Percentiles rank a stretch among this genome's conserved stretches.
Evolutionary conservation across 2,797 vertebrate species (phyloP).

Genomic region (Aulostomus chinensis): DNA sequence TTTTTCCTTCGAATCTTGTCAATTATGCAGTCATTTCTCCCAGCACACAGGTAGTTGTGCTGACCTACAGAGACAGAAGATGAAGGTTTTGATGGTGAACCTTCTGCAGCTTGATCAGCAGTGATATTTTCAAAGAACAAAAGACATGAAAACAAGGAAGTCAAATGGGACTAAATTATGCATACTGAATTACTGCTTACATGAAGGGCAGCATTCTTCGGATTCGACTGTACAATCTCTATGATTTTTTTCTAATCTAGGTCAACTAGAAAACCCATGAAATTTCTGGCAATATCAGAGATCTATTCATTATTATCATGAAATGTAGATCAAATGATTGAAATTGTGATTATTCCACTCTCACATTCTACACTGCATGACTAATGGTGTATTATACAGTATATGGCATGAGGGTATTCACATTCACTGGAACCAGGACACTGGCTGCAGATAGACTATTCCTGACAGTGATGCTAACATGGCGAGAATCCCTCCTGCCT

Average conservation of each 20-base stretch:
- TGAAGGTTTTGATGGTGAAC: background rate
- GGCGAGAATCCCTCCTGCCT: slow-evolving; percentile 78
- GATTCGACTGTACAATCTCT: too few species aligned
- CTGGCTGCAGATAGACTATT: slow-evolving; percentile 58
- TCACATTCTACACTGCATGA: slow-evolving; percentile 28
- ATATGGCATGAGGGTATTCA: slow-evolving; percentile 40
- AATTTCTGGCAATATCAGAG: slow-evolving; percentile 24
- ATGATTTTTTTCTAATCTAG: slow-evolving; percentile 47
- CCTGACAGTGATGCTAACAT: slow-evolving; percentile 79
- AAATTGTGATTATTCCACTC: slow-evolving; percentile 39
- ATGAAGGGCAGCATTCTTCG: too few species aligned
- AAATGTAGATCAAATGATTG: slow-evolving; percentile 46
- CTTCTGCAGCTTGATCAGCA: slow-evolving; percentile 7
- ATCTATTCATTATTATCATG: slow-evolving; percentile 30
- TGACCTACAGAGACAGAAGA: slow-evolving; percentile 83
- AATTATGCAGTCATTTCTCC: slow-evolving; percentile 98
- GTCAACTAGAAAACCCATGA: slow-evolving; percentile 33
- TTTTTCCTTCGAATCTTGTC: slow-evolving; percentile 99
- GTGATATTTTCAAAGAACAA: slow-evolving; percentile 7
- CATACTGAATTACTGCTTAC: too few species aligned
- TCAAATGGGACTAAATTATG: background rate
- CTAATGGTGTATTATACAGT: slow-evolving; percentile 54
- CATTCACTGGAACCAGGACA: slow-evolving; percentile 50
- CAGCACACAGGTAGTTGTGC: slow-evolving; percentile 99
- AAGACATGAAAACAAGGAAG: background rate